Base-by-base conservation (phyloP, 2,888 invertebrate species). In the Mythimna pallens region DNA sequence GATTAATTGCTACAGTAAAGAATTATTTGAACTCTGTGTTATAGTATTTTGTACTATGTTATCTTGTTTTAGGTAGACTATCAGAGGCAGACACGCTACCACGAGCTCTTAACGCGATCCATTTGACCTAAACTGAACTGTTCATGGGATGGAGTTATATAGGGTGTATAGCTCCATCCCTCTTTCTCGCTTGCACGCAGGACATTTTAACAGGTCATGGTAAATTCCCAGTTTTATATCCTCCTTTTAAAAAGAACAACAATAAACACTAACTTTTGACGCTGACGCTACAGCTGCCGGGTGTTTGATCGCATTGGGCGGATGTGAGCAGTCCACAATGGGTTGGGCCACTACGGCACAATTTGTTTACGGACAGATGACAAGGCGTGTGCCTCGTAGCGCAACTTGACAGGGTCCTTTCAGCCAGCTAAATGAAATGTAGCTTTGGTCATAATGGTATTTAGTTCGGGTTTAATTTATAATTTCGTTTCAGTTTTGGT, bases 281-380 rank as follows among this genome's bases (percentile, higher is more conserved):
- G 63, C 12, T 63, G 43, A 65, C 77, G 36, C 70, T 79, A 79
- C 71, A 25, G 57, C 70, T 50, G 57, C 17, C 64, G 62, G 70
- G 76, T 75, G 71, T 73, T 70, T 83, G 80, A 65, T 82, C 77
- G 62, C 67, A 55, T 71, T 64, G 72, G 78, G 47, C 72, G 72
- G 73, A 84, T 81, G 84, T 84, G 65, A 71, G 62, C 70, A 66
- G 68, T 76, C 73, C 64, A 74, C 73, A 65, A 50, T 55, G 65
- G 59, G 65, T 65, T 25, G 78, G 59, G 64, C 62, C 62, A 65
- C 68, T 80, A 71, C 54, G 62, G 55, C 34, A 69, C 70, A 85
- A 82, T 83, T 83, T 77, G 83, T 82, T 80, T 70, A 65, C 62
- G 65, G 68, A 65, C 71, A 76, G 70, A 70, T 75, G 85, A 85